Base-by-base conservation (phyloP, 2,888 invertebrate genomes). In the Drosophila yooni region DNA sequence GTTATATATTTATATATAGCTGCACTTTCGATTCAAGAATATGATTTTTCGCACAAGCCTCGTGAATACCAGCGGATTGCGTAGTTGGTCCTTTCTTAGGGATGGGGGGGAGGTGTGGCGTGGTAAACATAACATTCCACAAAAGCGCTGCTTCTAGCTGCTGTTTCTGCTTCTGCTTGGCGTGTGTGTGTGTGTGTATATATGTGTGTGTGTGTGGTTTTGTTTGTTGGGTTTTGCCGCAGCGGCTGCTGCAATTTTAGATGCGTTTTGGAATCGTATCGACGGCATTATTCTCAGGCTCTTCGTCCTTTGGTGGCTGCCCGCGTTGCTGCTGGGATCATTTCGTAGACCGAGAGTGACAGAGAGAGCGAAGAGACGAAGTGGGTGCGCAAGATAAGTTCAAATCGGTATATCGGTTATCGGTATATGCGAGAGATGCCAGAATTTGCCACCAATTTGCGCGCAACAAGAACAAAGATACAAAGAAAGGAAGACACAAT, bases 241-340 rank as follows among this genome's bases (percentile, higher is more conserved):
- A 59, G 62, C 80, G 71, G 65, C 68, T 63, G 69, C 75, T 70
- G 79, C 66, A 71, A 40, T 68, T 66, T 68, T 91, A 91, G 75
- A 89, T 83, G 74, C 91, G 83, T 78, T 91, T 91, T 79, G 91
- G 91, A 86, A 91, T 87, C 76, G 90, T 87, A 66, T 89, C 91
- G 83, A 84, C 83, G 71, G 85, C 79, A 88, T 91, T 91, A 67
- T 91, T 89, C 79, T 92, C 91, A 78, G 90, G 92, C 81, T 92
- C 93, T 76, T 92, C 92, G 75, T 92, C 92, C 91, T 93, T 92
- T 70, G 90, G 92, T 80, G 89, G 90, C 74, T 90, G 90, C 76
- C 91, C 91, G 77, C 92, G 92, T 87, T 92, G 91, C 88, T 83
- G 85, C 56, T 76, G 77, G 43, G 27, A 46, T 38, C 65, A 58